These are phyloP conservation scores for Raja brachyura DNA, from an alignment of 2,113 vertebrate species.

Conservation along the genomic window DNA sequence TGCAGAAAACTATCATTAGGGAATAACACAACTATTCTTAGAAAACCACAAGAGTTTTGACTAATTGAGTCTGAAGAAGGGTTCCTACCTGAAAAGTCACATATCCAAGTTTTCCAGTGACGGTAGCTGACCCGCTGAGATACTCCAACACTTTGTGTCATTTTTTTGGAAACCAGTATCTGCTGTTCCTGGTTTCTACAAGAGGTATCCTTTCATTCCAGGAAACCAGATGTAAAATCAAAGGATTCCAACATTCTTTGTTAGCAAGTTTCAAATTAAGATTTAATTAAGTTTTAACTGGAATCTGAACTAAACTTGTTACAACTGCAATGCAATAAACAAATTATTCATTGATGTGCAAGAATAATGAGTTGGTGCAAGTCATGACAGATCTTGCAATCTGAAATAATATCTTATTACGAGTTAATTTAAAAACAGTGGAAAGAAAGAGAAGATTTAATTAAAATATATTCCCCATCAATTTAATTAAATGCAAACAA, in stretches of 20 bases:
- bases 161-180: too few relatives aligned
- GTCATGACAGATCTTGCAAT: neutral
- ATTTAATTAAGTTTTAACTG: slow-evolving; percentile 2
- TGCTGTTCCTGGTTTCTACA: too few relatives aligned
- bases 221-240: neutral
- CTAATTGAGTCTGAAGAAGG: too few relatives aligned
- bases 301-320: neutral
- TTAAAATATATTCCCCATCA: neutral
- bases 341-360: neutral
- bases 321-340: neutral
- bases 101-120: too few relatives aligned
- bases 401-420: neutral
- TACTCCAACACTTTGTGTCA: too few relatives aligned
- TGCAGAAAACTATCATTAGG: neutral
- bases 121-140: too few relatives aligned
- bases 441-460: neutral
- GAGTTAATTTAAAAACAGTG: neutral
- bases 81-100: too few relatives aligned
- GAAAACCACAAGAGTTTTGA: neutral
- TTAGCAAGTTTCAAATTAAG: neutral
- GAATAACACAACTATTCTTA: neutral
- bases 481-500: neutral
- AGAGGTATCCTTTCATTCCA: neutral
- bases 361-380: neutral
- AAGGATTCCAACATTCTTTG: neutral